These are phyloP conservation scores for Triplophysa siluroides DNA, from an alignment of 2,113 vertebrate species.

Conservation along the genomic window DNA sequence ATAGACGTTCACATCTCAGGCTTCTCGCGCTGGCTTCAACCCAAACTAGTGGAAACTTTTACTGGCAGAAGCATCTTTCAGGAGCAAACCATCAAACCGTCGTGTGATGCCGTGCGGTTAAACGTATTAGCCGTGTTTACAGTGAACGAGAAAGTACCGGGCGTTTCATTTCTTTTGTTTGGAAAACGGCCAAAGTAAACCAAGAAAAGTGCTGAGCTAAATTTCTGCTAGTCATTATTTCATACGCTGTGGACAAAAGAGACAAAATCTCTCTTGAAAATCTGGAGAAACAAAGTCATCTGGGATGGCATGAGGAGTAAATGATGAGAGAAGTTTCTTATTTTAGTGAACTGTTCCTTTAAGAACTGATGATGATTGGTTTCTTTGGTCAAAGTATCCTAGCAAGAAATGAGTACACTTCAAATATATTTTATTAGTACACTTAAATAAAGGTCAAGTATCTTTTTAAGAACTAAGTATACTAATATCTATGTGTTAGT, in stretches of 20 bases:
- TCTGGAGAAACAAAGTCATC: too few species aligned
- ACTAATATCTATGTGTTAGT: too few species aligned
- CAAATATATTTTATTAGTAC: too few species aligned
- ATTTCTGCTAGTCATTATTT: neutral
- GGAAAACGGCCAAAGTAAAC: neutral
- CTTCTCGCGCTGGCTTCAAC: conserved; percentile 17
- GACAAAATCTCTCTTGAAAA: neutral
- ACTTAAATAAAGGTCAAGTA: too few species aligned
- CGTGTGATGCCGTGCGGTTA: conserved; percentile 5
- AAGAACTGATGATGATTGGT: too few species aligned
- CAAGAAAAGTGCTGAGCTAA: neutral
- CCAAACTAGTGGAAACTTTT: conserved; percentile 33
- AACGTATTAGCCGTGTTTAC: conserved; percentile 27
- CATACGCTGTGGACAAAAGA: neutral
- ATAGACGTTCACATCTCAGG: conserved; percentile 29
- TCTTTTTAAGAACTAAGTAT: too few species aligned
- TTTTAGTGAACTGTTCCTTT: too few species aligned
- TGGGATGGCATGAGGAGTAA: too few species aligned
- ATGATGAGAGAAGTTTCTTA: too few species aligned
- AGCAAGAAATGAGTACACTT: too few species aligned
- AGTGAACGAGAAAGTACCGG: neutral
- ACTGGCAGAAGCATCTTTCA: conserved; percentile 13
- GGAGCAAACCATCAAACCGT: conserved; percentile 15
- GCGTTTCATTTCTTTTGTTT: neutral
- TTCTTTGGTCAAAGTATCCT: too few species aligned